Percentiles rank a stretch among this genome's conserved stretches.
These are phyloP conservation scores for Ceuthmochares aereus DNA, from an alignment of 2,113 vertebrate genomes.

Conservation along the genomic window DNA sequence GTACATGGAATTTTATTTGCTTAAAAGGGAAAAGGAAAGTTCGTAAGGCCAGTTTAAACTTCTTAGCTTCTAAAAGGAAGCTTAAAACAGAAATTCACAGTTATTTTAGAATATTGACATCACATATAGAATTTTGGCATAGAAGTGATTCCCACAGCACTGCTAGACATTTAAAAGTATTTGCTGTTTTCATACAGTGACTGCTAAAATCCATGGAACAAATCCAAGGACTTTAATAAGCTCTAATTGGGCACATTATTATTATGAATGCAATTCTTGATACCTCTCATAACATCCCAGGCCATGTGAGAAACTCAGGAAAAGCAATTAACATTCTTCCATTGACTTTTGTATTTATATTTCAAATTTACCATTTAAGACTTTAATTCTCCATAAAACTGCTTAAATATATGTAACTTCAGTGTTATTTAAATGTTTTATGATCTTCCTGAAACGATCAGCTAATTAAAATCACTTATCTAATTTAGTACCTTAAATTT, in stretches of 20 bases:
- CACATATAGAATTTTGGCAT: neutral
- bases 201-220: constrained; percentile 8
- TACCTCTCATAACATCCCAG: constrained; percentile 19
- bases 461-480: constrained; percentile 76
- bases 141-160: neutral
- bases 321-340: constrained; percentile 60
- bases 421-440: constrained; percentile 77
- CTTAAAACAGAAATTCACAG: neutral
- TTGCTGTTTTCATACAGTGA: neutral
- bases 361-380: constrained; percentile 61
- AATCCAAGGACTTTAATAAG: constrained; percentile 30
- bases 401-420: constrained; percentile 65
- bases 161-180: neutral
- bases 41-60: neutral
- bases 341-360: constrained; percentile 42
- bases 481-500: constrained; percentile 74
- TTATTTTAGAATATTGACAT: neutral
- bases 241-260: constrained; percentile 21
- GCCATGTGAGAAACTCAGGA: constrained; percentile 39
- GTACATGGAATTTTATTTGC: neutral
- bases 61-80: neutral
- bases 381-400: constrained; percentile 76
- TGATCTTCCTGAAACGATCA: constrained; percentile 74
- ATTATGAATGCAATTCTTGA: constrained; percentile 11
- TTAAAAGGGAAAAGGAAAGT: neutral